phyloP scores from a whole-genome alignment of 2,113 vertebrate species.

The Bettongia penicillata region DNA sequence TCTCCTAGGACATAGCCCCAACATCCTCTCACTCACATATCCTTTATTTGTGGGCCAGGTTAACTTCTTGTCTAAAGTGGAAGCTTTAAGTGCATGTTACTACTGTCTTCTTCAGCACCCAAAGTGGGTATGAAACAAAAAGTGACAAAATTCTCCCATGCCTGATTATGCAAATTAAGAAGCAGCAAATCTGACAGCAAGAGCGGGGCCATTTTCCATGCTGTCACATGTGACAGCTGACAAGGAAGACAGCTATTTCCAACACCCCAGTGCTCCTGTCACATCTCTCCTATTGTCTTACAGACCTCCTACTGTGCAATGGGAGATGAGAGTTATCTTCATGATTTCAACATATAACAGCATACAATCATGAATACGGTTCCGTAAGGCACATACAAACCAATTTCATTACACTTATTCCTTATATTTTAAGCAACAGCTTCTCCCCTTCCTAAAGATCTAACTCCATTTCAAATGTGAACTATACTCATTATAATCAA shows the following conservation, averaged over 20 bases:
- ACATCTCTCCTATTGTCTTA: background rate
- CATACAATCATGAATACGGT: background rate
- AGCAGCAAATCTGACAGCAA: background rate
- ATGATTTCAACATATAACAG: background rate
- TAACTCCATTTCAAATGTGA: background rate
- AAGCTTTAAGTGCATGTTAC: background rate
- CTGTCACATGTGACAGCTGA: background rate
- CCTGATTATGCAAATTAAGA: background rate
- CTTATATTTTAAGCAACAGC: background rate
- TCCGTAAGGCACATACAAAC: background rate
- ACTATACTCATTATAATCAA: background rate
- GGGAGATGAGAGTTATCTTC: background rate
- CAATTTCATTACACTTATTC: background rate
- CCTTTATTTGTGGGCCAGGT: background rate
- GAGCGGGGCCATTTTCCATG: background rate
- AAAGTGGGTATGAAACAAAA: background rate
- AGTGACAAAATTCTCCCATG: background rate
- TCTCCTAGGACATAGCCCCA: too few relatives aligned
- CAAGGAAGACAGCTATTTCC: background rate
- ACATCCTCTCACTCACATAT: background rate
- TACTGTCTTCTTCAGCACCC: background rate
- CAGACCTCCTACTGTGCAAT: background rate
- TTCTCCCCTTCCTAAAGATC: background rate
- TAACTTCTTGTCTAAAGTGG: background rate
- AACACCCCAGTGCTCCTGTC: background rate